Base-by-base conservation (phyloP, 2,797 vertebrate genomes). In the Ibycter americanus region DNA sequence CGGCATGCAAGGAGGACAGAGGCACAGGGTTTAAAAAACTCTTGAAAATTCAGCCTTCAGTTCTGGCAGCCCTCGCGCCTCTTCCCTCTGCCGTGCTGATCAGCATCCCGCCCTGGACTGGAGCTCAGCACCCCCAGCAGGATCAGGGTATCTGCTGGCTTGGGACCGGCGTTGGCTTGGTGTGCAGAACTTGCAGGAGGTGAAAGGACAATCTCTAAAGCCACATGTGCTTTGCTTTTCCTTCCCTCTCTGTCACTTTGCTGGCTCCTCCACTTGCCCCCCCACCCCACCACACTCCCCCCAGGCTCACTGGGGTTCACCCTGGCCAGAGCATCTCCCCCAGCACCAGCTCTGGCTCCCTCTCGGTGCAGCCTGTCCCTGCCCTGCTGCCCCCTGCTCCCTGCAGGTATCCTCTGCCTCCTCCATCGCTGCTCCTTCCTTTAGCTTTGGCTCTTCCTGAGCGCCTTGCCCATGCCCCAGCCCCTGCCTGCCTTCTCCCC, bases 1-100 rank as follows among this genome's bases (percentile, higher is more conserved):
- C 2, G 4, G 17, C 3, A 2, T 10, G 25, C 5, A 5, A 19
- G 18, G 9, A 56, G 13, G 22, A 8, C 10, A 2, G n/a, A 29
- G 54, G 5, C 16, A 2, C 2, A 1, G 32, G 2, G 5, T 5
- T 72, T 29, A 0, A 16, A 27, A 44, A n/a, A 19, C 73, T 47
- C 61, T 7, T 15, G 42, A 5, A n/a, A 66, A 19, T 2, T 13
- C 67, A 32, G 18, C 36, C 27, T 17, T n/a, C 4, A 0, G 11
- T 16, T 27, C 49, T 5, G 25, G 70, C 29, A 12, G 44, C 38
- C 27, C 21, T 25, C 1, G 14, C 6, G 26, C 34, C 17, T 59
- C n/a, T 66, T 14, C 23, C 26, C 14, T 26, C 16, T 8, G 7
- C 9, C 1, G 5, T 1, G 1, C 46, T 5, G 61, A 6, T n/a